phyloP scores from a whole-genome alignment of 2,113 vertebrate species.

The Vulpes vulpes region DNA sequence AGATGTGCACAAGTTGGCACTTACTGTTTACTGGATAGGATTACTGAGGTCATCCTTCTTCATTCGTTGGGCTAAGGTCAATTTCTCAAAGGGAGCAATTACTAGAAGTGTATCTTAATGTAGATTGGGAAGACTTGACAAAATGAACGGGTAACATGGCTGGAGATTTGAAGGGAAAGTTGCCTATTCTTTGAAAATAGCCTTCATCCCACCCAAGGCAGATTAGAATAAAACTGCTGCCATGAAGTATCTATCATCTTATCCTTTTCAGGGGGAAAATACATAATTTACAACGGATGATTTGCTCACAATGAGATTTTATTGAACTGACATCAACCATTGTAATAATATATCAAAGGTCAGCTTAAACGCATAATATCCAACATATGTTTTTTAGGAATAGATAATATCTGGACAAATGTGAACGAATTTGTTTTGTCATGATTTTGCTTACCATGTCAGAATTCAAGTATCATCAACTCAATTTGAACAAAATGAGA shows the following conservation, averaged over 20 bases:
- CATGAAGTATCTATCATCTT: constrained; percentile 50
- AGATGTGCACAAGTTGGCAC: background rate
- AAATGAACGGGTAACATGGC: background rate
- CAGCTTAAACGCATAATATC: constrained; percentile 59
- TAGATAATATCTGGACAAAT: background rate
- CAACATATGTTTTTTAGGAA: constrained; percentile 60
- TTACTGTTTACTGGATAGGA: background rate
- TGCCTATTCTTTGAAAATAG: background rate
- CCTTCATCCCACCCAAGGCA: background rate
- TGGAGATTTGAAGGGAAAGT: background rate
- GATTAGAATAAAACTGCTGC: constrained; percentile 20
- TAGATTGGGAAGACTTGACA: background rate
- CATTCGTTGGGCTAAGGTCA: background rate
- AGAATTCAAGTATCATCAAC: constrained; percentile 37
- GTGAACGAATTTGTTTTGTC: background rate
- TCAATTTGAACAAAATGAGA: constrained; percentile 30
- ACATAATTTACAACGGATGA: constrained; percentile 58
- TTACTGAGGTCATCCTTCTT: background rate
- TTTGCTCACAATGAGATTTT: constrained; percentile 48
- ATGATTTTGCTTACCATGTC: constrained; percentile 15
- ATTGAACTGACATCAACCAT: constrained; percentile 62
- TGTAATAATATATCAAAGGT: constrained; percentile 37
- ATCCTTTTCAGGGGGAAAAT: constrained; percentile 50
- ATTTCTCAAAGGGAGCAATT: constrained; percentile 39
- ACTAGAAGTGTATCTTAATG: background rate